phyloP scores from a whole-genome alignment of 2,113 vertebrate genomes.

The Narcine bancroftii region DNA sequence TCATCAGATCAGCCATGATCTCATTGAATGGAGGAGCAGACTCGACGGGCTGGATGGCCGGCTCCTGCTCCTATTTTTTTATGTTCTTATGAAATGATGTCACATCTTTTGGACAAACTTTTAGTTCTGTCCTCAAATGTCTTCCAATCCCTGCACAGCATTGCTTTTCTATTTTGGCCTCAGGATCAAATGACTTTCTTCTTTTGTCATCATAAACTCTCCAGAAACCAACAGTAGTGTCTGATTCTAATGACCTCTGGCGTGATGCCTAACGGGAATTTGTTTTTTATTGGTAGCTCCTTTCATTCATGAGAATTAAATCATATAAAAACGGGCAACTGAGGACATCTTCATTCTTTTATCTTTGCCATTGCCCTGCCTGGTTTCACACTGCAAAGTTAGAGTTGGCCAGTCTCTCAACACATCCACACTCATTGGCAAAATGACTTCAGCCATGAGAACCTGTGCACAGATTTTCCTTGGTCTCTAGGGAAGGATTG shows the following conservation, averaged over 20 bases:
- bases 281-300: neutral
- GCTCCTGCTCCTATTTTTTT: too few relatives aligned
- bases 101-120: neutral
- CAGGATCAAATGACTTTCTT: neutral
- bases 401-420: neutral
- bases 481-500: neutral
- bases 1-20: too few relatives aligned
- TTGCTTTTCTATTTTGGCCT: neutral
- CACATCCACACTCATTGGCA: neutral
- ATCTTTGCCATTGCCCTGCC: neutral
- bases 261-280: neutral
- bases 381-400: neutral
- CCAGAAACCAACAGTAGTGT: neutral
- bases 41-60: too few relatives aligned
- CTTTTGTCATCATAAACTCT: neutral
- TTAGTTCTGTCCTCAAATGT: neutral
- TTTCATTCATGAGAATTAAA: neutral
- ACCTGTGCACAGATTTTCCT: neutral
- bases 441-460: neutral
- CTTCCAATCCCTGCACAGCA: neutral
- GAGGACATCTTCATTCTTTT: neutral
- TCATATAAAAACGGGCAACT: neutral
- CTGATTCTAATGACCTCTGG: neutral
- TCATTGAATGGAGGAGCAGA: too few relatives aligned
- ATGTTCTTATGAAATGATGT: neutral